Evolutionary conservation across 2,113 vertebrate genomes (phyloP).

Genomic region (Neogobius melanostomus): DNA sequence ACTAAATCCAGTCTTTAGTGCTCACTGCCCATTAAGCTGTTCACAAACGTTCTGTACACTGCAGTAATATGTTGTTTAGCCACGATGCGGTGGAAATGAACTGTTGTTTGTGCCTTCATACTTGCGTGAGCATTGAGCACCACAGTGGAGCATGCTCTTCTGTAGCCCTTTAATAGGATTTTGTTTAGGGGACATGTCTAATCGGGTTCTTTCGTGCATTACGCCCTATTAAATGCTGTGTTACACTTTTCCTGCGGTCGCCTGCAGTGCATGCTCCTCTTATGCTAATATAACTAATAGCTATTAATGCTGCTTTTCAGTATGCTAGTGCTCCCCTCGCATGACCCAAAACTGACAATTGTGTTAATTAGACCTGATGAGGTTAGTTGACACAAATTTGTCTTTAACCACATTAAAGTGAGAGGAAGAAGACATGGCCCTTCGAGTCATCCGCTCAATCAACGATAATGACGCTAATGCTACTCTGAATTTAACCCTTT

Average conservation of each 20-base stretch:
- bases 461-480: slow-evolving; percentile 70
- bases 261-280: slow-evolving; percentile 22
- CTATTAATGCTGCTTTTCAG: slow-evolving; percentile 55
- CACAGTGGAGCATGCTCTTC: slow-evolving; percentile 32
- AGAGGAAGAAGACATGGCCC: slow-evolving; percentile 58
- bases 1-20: slow-evolving; percentile 33
- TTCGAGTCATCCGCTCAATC: slow-evolving; percentile 68
- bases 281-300: slow-evolving; percentile 54
- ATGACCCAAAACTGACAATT: slow-evolving; percentile 74
- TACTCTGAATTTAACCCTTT: slow-evolving; percentile 60
- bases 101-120: slow-evolving; percentile 65
- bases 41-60: slow-evolving; percentile 39
- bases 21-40: slow-evolving; percentile 41
- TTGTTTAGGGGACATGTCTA: slow-evolving; percentile 54
- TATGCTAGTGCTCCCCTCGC: slow-evolving; percentile 32
- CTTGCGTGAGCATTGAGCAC: slow-evolving; percentile 47
- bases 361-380: slow-evolving; percentile 75
- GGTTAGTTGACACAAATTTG: slow-evolving; percentile 74
- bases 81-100: slow-evolving; percentile 61
- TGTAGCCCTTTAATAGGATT: slow-evolving; percentile 55
- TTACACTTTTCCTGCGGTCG: slow-evolving; percentile 2
- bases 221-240: slow-evolving; percentile 8
- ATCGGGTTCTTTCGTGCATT: slow-evolving; percentile 28
- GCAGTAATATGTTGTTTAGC: slow-evolving; percentile 50
- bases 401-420: slow-evolving; percentile 68